Evolutionary conservation across 2,888 invertebrate genomes (phyloP).

Genomic region (Lasiommata megera): DNA sequence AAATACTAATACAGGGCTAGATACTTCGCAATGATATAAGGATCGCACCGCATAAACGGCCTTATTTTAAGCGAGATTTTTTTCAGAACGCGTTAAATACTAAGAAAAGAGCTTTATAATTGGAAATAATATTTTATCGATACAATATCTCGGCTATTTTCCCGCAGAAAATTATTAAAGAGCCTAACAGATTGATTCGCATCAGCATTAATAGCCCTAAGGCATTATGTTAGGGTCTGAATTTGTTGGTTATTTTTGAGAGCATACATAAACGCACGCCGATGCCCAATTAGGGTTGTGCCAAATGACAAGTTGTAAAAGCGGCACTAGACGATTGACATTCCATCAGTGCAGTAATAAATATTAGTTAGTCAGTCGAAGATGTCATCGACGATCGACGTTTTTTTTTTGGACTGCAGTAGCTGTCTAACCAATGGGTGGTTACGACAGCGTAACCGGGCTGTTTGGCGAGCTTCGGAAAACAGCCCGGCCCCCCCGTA

Average conservation of each 20-base stretch:
- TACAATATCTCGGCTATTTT: slow-evolving; percentile 63
- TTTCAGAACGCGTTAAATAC: slow-evolving; percentile 31
- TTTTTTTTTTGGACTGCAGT: too few species aligned
- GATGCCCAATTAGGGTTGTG: slow-evolving; percentile 38
- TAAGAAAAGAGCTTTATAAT: slow-evolving; percentile 61
- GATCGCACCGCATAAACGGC: not conserved
- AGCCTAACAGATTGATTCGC: slow-evolving; percentile 13
- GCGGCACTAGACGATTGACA: too few species aligned
- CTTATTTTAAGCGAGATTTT: not conserved
- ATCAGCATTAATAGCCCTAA: slow-evolving; percentile 16
- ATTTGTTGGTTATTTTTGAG: slow-evolving; percentile 28
- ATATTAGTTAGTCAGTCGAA: too few species aligned
- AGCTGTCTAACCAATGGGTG: too few species aligned
- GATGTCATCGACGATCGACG: too few species aligned
- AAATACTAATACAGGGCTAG: not conserved
- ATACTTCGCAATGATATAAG: not conserved
- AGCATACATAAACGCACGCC: slow-evolving; percentile 34
- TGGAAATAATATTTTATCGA: slow-evolving; percentile 73
- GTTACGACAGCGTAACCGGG: too few species aligned
- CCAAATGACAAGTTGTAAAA: not conserved
- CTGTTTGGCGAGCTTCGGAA: too few species aligned
- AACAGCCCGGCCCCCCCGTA: too few species aligned
- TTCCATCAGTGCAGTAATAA: too few species aligned
- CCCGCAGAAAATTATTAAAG: slow-evolving; percentile 33
- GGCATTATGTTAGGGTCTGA: slow-evolving; percentile 29